Percentiles rank a stretch among this genome's conserved stretches.
These are phyloP conservation scores for Deilephila elpenor DNA, from an alignment of 2,888 invertebrate species.

Conservation along the genomic window DNA sequence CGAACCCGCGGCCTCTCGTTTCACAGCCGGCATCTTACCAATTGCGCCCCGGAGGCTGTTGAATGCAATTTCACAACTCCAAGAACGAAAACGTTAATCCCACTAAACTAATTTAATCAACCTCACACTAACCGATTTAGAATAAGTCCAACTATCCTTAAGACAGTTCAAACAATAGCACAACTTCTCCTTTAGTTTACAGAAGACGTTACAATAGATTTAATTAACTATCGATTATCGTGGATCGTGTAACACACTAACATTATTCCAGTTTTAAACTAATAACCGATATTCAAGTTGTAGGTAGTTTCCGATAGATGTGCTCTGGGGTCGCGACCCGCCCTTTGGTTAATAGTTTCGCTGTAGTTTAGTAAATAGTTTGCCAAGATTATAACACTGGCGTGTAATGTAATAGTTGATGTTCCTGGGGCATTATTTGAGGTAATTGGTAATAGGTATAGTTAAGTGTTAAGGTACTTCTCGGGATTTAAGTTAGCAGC, in stretches of 20 bases:
- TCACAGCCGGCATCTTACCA: too few relatives aligned
- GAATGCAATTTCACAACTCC: too few relatives aligned
- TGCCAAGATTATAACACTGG: conserved; percentile 2
- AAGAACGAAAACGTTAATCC: too few relatives aligned
- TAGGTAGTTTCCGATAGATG: conserved; percentile 20
- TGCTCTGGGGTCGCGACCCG: background rate
- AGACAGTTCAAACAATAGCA: too few relatives aligned
- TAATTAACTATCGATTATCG: conserved; percentile 21
- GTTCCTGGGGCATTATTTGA: background rate
- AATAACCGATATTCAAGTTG: conserved; percentile 11
- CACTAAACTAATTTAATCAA: too few relatives aligned
- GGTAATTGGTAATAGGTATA: background rate
- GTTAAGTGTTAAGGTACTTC: too few relatives aligned
- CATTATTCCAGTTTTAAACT: conserved; percentile 21
- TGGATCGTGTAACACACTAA: conserved; percentile 19
- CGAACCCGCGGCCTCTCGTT: too few relatives aligned
- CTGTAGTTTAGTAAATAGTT: conserved; percentile 2
- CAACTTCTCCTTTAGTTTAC: background rate
- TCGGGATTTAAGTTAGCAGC: too few relatives aligned
- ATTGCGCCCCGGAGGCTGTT: too few relatives aligned
- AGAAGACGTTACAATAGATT: conserved; percentile 16
- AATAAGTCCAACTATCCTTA: too few relatives aligned
- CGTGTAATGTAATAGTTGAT: background rate
- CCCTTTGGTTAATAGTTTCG: conserved; percentile 11
- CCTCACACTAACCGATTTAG: too few relatives aligned